These are phyloP conservation scores for Parnassius orleans DNA, from an alignment of 2,888 invertebrate genomes.

Conservation along the genomic window DNA sequence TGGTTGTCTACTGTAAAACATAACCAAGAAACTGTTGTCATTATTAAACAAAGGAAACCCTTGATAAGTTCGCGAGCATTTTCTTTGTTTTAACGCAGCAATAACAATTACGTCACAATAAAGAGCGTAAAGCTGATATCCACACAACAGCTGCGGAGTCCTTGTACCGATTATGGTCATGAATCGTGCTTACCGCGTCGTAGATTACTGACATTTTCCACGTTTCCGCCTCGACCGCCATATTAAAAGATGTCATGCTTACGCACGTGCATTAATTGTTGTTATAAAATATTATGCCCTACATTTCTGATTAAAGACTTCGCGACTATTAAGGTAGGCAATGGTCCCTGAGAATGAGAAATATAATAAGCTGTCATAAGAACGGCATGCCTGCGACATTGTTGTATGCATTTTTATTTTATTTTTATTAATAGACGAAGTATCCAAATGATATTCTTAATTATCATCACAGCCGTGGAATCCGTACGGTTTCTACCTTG, in stretches of 20 bases:
- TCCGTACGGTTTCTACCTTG: too few relatives aligned
- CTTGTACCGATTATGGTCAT: slow-evolving; percentile 78
- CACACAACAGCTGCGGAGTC: slow-evolving; percentile 76
- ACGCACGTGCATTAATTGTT: slow-evolving; percentile 58
- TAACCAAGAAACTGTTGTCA: not conserved
- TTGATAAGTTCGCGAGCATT: slow-evolving; percentile 45
- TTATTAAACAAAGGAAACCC: slow-evolving; percentile 33
- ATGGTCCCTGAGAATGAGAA: slow-evolving; percentile 26
- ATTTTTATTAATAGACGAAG: too few relatives aligned
- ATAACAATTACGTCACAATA: slow-evolving; percentile 73
- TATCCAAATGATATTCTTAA: too few relatives aligned
- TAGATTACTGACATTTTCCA: slow-evolving; percentile 77
- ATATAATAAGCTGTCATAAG: slow-evolving; percentile 10
- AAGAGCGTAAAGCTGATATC: slow-evolving; percentile 72
- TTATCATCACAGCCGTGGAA: too few relatives aligned
- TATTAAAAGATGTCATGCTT: slow-evolving; percentile 75
- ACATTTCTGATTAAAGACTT: slow-evolving; percentile 29
- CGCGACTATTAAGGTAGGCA: slow-evolving; percentile 30
- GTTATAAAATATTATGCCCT: slow-evolving; percentile 37
- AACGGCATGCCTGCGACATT: too few relatives aligned
- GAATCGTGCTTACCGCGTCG: slow-evolving; percentile 71
- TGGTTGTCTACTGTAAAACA: too few relatives aligned
- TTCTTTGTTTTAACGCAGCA: slow-evolving; percentile 69
- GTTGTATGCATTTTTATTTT: too few relatives aligned
- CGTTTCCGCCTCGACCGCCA: slow-evolving; percentile 73